Evolutionary conservation across 92 coral and sea anemone genomes (phyloP), one percentile per base, ranked within the genome.

Genomic region (Chrysogorgia sp.): DNA sequence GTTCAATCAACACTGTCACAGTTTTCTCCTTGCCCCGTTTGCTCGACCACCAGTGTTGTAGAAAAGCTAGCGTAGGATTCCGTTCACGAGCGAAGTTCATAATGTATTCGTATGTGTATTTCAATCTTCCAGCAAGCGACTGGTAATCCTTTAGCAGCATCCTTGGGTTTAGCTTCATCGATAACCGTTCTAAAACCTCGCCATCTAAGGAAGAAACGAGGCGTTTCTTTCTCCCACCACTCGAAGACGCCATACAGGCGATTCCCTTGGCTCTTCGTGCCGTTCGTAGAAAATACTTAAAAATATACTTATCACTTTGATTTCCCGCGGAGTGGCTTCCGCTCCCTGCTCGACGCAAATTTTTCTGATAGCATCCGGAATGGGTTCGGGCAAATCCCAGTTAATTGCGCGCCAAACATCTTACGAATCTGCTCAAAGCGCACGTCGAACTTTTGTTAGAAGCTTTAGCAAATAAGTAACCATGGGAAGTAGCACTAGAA

Each of bases 121-220:
- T 87, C 74, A 96, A 81, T 53, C 88, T 88, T 14, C 99, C 99
- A 0, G 92, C 99, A 12, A 96, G 69, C 20, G 87, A 87, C 56
- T 92, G 88, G 33, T 85, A 87, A 64, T 96, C 99, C 33, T 89
- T 91, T 40, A 85, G 19, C 0, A 88, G 90, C 87, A 92, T 89
- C 52, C 89, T 76, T 10, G 96, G 96, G 76, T 96, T 96, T 0
- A 96, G 81, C 28, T 91, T 89, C 91, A 92, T 89, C 0, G 88
- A 85, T 13, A 96, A 83, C 71, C 77, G 41, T 61, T 91, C 97
- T 2, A 96, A 85, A 20, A 91, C 74, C 15, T 96, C 88, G 59
- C 86, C 84, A 7, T 71, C 76, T 43, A 96, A 81, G 62, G 79
- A 43, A 6, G 76, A 77, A 61, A 90, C 71, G 0, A 80, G 90